Evolutionary conservation across 1,140 invertebrate species (phyloP), one percentile per base, ranked within the genome.

Genomic region (Drosophila sucinea): DNA sequence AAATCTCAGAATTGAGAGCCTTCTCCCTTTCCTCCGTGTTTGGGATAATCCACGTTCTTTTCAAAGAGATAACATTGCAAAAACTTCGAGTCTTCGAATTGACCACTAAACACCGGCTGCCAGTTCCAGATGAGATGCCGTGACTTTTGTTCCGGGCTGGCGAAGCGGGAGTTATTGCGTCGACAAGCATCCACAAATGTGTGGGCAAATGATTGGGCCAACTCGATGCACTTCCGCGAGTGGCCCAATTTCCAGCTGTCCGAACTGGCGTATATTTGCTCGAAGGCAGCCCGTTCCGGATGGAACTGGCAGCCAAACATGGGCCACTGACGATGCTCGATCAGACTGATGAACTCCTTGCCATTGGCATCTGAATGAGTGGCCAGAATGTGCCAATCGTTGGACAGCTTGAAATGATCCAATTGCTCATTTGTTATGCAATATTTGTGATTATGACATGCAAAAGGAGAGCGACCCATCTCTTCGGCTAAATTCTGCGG

Each of bases 231-330:
- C 41, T 94, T 90, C 0, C 61, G 38, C 0, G 93, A 93, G 75
- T 89, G 81, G 0, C 71, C 30, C 4, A 3, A 5, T 0, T 51
- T 96, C 96, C 0, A 51, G 23, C 7, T 8, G 25, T 51, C 44
- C 0, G 25, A 27, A 4, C 7, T 51, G 7, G 44, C 3, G 8
- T 27, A 51, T 7, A 51, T 5, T 4, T 96, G 98, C 91, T 98
- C 97, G 81, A 95, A 98, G 1, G 94, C 91, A 79, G 95, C 96
- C 83, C 98, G 98, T 92, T 99, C 98, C 1, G 97, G 97, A 92
- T 99, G 98, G 92, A 97, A 98, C 89, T 98, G 97, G 0, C 96
- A 92, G 1, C 95, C 97, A 90, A 96, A 98, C 86, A 98, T 95
- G 27, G 98, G 97, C 84, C 94, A 95, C 23, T 92, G 93, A 66